Evolutionary conservation across 2,113 vertebrate species (phyloP).

Genomic region (Pontoporia blainvillei): DNA sequence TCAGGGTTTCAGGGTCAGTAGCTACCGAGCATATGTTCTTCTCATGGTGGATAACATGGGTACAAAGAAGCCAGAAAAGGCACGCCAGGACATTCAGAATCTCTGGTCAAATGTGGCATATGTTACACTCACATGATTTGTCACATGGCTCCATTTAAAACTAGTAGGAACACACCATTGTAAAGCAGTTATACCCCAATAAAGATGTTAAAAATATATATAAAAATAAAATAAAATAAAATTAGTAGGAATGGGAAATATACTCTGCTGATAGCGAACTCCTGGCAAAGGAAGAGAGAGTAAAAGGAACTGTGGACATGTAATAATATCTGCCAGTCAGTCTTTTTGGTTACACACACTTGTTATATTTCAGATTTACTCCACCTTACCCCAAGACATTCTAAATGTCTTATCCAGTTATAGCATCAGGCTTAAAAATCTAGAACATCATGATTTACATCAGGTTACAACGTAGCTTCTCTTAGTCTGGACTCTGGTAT

Average conservation of each 20-base stretch:
- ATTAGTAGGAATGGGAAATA: background rate
- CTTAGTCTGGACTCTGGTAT: background rate
- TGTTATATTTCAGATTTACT: background rate
- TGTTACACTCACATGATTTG: background rate
- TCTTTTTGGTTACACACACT: background rate
- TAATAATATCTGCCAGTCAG: background rate
- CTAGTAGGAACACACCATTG: background rate
- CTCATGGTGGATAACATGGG: background rate
- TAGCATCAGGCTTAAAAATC: background rate
- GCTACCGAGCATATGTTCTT: background rate
- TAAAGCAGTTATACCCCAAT: no score
- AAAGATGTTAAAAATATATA: no score
- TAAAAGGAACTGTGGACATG: background rate
- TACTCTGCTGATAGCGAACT: background rate
- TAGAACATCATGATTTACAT: background rate
- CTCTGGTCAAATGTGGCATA: background rate
- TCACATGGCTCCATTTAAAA: background rate
- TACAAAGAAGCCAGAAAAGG: background rate
- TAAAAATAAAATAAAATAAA: background rate
- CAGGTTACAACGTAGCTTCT: background rate
- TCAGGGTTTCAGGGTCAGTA: background rate
- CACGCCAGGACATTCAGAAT: background rate
- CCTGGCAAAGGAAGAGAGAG: background rate
- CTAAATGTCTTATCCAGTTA: background rate
- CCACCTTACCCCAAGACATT: background rate